A percentile compares a stretch with the other conserved stretches of the same genome.
Evolutionary conservation across 23 tunicate genomes (phyloP).

Genomic region (Corella eumyota): DNA sequence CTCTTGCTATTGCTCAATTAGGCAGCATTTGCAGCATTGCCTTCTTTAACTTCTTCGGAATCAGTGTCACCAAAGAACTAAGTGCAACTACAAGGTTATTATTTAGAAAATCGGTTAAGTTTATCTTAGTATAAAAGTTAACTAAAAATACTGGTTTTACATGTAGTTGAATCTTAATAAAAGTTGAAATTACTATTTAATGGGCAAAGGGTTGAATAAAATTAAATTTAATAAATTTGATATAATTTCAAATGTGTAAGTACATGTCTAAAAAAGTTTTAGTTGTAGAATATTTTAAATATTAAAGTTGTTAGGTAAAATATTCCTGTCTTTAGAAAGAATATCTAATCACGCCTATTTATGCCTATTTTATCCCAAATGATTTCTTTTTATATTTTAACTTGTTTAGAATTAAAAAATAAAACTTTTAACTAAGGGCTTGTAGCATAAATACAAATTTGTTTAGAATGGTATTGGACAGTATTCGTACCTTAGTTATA

Average conservation of each 20-base stretch:
- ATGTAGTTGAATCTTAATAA: too few species aligned
- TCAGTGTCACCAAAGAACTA: constrained; percentile 90
- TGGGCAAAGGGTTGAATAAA: too few species aligned
- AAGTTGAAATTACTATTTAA: too few species aligned
- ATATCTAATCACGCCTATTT: too few species aligned
- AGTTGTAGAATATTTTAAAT: too few species aligned
- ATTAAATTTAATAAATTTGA: too few species aligned
- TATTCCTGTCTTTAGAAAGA: too few species aligned
- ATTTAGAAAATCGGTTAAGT: not conserved
- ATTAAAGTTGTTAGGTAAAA: too few species aligned
- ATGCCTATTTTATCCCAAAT: not conserved
- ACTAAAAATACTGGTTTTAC: too few species aligned
- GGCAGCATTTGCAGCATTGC: constrained; percentile 92
- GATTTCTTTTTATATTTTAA: not conserved
- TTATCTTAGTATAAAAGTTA: not conserved
- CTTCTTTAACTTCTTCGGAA: constrained; percentile 95
- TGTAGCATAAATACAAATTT: not conserved
- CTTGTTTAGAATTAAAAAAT: not conserved
- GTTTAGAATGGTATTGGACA: constrained; percentile 96
- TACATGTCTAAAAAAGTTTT: too few species aligned
- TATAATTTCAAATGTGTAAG: too few species aligned
- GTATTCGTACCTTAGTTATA: constrained; percentile 89
- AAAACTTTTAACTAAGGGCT: not conserved
- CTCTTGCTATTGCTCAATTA: constrained; percentile 65
- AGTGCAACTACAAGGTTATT: constrained; percentile 93